Conservation (phyloP, 2,797 vertebrate species). For the Centroberyx gerrardi region DNA sequence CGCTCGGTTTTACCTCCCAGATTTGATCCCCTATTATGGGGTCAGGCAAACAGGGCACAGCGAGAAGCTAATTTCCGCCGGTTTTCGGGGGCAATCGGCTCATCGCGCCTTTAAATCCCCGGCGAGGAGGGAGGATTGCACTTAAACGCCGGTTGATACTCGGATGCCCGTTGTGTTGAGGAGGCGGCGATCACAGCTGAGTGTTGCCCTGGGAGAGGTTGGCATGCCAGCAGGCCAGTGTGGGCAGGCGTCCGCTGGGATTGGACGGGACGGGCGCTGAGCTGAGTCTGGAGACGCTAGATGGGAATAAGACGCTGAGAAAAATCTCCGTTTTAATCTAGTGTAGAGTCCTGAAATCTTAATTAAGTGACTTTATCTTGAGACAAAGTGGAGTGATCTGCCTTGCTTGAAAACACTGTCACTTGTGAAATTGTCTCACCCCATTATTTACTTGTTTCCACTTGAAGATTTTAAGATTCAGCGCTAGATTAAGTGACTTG, state of each 20-base stretch:
- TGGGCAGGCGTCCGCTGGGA: not conserved
- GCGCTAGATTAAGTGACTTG: too few relatives aligned
- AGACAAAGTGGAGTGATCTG: not conserved
- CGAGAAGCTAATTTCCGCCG: constrained; percentile 70
- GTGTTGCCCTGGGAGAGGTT: constrained; percentile 37
- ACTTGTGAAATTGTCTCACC: too few relatives aligned
- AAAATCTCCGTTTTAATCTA: not conserved
- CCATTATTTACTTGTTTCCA: too few relatives aligned
- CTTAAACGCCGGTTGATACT: constrained; percentile 54
- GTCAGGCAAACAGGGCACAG: constrained; percentile 56
- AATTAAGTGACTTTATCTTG: not conserved
- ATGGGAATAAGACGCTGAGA: not conserved
- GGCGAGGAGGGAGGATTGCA: constrained; percentile 48
- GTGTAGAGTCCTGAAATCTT: not conserved
- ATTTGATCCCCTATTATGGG: constrained; percentile 64
- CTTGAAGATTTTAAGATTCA: too few relatives aligned
- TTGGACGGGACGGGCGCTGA: not conserved
- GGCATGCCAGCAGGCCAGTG: not conserved
- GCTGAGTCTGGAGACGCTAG: not conserved
- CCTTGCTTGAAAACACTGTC: not conserved
- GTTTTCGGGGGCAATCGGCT: constrained; percentile 65
- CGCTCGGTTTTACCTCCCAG: constrained; percentile 9
- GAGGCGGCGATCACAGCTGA: constrained; percentile 29
- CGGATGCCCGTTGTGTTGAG: constrained; percentile 35
- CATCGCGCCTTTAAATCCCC: constrained; percentile 67